These are phyloP conservation scores for Setipinna tenuifilis DNA, from an alignment of 2,797 vertebrate genomes.

Conservation along the genomic window DNA sequence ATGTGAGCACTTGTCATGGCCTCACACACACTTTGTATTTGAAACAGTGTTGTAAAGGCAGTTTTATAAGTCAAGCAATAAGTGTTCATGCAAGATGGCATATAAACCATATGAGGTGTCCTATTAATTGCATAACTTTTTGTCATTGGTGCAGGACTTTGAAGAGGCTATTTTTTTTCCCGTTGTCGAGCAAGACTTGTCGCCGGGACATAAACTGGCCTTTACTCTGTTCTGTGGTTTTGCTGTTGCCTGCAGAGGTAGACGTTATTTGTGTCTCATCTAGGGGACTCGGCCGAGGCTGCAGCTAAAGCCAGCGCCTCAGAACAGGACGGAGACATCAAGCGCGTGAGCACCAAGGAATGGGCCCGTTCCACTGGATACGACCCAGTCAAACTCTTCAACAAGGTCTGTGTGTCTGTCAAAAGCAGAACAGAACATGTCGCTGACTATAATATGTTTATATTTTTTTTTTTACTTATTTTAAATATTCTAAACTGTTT, in stretches of 20 bases:
- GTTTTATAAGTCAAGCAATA: no score
- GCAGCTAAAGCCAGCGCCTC: conserved; percentile 87
- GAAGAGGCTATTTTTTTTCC: not conserved
- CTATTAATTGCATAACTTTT: no score
- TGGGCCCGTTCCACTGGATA: conserved; percentile 96
- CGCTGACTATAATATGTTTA: no score
- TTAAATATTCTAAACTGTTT: not conserved
- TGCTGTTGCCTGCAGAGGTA: not conserved
- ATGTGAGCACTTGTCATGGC: conserved; percentile 80
- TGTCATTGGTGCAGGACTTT: no score
- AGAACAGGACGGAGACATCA: conserved; percentile 93
- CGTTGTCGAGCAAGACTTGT: no score
- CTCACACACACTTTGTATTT: not conserved
- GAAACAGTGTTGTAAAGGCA: no score
- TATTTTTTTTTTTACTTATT: not conserved
- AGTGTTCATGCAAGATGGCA: no score
- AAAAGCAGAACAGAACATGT: not conserved
- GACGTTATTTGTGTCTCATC: conserved; percentile 42
- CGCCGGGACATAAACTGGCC: not conserved
- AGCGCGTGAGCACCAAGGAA: conserved; percentile 92
- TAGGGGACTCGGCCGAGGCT: conserved; percentile 91
- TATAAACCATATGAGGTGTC: no score
- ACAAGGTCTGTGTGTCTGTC: conserved; percentile 81
- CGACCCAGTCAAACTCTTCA: conserved; percentile 91
- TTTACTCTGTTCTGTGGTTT: not conserved